Evolutionary conservation across 2,797 vertebrate genomes (phyloP).

Genomic region (Choloepus didactylus): DNA sequence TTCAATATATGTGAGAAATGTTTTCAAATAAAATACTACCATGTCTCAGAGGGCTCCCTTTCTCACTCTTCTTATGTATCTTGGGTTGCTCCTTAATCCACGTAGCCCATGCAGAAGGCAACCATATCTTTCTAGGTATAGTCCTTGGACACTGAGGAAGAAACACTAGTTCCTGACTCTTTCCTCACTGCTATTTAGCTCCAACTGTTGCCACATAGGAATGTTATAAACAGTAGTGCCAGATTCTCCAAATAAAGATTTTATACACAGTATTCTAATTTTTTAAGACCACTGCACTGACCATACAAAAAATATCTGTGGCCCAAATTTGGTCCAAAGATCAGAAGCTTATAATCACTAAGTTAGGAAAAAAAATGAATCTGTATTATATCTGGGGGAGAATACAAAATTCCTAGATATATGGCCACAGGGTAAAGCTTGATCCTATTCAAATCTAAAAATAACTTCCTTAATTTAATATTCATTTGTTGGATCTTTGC

Average conservation of each 20-base stretch:
- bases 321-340: not conserved
- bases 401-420: not conserved
- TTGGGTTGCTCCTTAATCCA: not conserved
- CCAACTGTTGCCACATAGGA: not conserved
- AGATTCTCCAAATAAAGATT: not conserved
- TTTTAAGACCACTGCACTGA: not conserved
- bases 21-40: slow-evolving; percentile 46
- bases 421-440: slow-evolving; percentile 9
- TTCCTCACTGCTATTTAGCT: not conserved
- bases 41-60: not conserved
- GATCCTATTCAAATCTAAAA: slow-evolving; percentile 38
- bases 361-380: not conserved
- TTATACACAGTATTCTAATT: slow-evolving; percentile 45
- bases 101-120: not conserved
- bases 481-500: slow-evolving; percentile 16
- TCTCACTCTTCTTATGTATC: not conserved
- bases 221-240: not conserved
- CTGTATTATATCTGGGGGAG: not conserved
- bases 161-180: not conserved
- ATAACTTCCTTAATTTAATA: slow-evolving; percentile 47
- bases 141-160: not conserved
- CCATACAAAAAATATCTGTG: slow-evolving; percentile 45
- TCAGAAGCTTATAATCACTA: slow-evolving; percentile 18
- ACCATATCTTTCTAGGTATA: not conserved
- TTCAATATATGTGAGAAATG: not conserved